Evolutionary conservation across 2,797 vertebrate genomes (phyloP).

Genomic region (Scleropages formosus): DNA sequence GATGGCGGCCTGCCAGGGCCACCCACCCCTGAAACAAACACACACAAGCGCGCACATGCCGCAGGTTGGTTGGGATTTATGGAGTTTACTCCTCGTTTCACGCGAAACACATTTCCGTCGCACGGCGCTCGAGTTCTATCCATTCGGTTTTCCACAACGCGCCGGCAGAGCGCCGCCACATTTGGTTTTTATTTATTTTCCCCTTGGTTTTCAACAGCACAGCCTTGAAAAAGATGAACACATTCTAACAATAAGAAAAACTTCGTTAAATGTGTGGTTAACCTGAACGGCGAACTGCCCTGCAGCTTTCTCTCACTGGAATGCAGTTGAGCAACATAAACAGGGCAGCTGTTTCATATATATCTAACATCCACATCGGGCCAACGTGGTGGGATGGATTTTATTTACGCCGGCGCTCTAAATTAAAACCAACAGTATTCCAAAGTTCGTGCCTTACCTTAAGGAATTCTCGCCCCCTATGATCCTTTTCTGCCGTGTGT

Average conservation of each 20-base stretch:
- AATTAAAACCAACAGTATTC: not conserved
- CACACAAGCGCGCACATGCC: not conserved
- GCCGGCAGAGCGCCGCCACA: not conserved
- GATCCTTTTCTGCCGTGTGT: constrained; percentile 89
- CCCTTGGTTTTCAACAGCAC: not conserved
- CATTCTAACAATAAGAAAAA: not conserved
- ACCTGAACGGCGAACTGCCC: not conserved
- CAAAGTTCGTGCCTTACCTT: constrained; percentile 68
- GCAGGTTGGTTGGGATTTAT: constrained; percentile 4
- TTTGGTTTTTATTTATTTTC: constrained; percentile 25
- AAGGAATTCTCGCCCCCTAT: constrained; percentile 95
- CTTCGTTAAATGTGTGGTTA: not conserved
- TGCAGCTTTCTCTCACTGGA: not conserved
- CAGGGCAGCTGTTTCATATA: not conserved
- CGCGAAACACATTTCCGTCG: constrained; percentile 26
- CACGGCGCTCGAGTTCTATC: not conserved
- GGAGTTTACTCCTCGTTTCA: constrained; percentile 9
- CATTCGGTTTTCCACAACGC: not conserved
- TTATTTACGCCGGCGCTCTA: not conserved
- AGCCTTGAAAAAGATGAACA: not conserved
- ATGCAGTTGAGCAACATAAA: not conserved
- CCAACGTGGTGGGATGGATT: not conserved
- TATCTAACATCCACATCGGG: not conserved
- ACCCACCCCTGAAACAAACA: constrained; percentile 76
- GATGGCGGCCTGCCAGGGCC: constrained; percentile 96